Conservation (phyloP, 1,140 invertebrate species). For the Zaprionus capensis region DNA sequence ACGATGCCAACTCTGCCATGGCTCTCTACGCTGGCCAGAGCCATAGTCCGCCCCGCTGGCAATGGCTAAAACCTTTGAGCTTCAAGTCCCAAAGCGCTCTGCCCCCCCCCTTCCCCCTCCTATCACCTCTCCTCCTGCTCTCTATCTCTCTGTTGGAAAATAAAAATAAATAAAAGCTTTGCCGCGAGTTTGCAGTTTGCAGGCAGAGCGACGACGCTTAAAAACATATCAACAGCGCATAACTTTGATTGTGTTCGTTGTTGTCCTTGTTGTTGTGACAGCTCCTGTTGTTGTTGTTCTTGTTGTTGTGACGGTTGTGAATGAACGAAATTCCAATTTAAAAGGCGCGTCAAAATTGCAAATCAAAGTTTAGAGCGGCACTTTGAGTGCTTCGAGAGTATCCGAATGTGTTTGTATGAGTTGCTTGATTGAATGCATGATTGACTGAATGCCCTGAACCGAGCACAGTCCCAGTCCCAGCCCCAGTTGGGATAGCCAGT, state of each 20-base stretch:
- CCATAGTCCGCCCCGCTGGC: constrained; percentile 11
- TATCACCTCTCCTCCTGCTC: not conserved
- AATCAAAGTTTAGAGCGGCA: constrained; percentile 71
- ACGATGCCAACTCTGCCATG: constrained; percentile 45
- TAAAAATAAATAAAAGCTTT: constrained; percentile 43
- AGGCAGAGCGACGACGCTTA: constrained; percentile 47
- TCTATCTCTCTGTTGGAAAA: constrained; percentile 18
- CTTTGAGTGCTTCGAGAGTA: constrained; percentile 45
- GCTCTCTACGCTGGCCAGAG: constrained; percentile 8
- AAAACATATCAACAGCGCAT: constrained; percentile 64
- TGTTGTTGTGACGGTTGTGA: constrained; percentile 21
- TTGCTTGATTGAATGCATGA: constrained; percentile 76
- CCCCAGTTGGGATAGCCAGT: constrained; percentile 21
- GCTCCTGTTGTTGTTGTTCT: constrained; percentile 14
- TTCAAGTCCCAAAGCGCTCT: constrained; percentile 37
- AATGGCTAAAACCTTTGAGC: constrained; percentile 70
- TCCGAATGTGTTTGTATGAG: constrained; percentile 50
- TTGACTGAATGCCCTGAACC: constrained; percentile 58
- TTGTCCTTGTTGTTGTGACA: constrained; percentile 15
- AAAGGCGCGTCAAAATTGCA: constrained; percentile 74
- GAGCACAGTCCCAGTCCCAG: constrained; percentile 13
- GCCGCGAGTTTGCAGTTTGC: constrained; percentile 56
- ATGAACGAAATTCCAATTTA: constrained; percentile 71
- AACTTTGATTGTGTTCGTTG: constrained; percentile 43
- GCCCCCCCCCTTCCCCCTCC: not conserved